These are phyloP conservation scores for Drosophila hamatofila DNA, from an alignment of 2,888 invertebrate species.

Conservation along the genomic window DNA sequence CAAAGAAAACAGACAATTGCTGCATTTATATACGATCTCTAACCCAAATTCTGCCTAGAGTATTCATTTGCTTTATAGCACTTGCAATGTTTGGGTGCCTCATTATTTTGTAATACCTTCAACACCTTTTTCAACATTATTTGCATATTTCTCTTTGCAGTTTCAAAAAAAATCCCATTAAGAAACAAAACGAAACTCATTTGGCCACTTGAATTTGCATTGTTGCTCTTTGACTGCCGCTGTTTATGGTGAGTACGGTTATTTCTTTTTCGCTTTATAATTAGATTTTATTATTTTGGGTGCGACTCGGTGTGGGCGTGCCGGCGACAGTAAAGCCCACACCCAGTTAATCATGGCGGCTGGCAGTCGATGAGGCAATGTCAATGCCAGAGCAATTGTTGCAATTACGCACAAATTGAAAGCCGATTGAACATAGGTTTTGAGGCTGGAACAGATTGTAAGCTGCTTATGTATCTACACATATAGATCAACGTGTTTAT, in stretches of 20 bases:
- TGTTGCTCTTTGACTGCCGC: conserved; percentile 40
- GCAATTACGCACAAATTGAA: conserved; percentile 36
- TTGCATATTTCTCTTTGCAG: conserved; percentile 63
- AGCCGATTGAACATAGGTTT: conserved; percentile 31
- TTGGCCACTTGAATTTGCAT: conserved; percentile 42
- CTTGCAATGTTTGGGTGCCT: background rate
- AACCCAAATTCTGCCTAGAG: background rate
- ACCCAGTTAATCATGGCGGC: conserved; percentile 53
- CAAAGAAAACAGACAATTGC: no score
- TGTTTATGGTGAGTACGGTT: conserved; percentile 69
- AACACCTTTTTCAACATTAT: conserved; percentile 48
- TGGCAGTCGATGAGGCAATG: conserved; percentile 66
- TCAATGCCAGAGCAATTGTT: conserved; percentile 65
- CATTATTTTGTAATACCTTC: conserved; percentile 49
- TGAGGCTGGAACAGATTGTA: conserved; percentile 41
- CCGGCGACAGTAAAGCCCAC: conserved; percentile 57
- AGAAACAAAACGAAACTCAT: conserved; percentile 25
- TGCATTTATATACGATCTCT: background rate
- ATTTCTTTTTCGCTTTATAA: background rate
- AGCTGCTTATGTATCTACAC: conserved; percentile 32
- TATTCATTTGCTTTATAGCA: conserved; percentile 11
- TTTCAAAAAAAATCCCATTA: conserved; percentile 33
- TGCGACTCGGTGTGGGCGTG: conserved; percentile 55
- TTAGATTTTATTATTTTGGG: conserved; percentile 14
- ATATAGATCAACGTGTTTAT: background rate